Base-by-base conservation (phyloP, 2,888 invertebrate species). In the Sthenelais limicola region DNA sequence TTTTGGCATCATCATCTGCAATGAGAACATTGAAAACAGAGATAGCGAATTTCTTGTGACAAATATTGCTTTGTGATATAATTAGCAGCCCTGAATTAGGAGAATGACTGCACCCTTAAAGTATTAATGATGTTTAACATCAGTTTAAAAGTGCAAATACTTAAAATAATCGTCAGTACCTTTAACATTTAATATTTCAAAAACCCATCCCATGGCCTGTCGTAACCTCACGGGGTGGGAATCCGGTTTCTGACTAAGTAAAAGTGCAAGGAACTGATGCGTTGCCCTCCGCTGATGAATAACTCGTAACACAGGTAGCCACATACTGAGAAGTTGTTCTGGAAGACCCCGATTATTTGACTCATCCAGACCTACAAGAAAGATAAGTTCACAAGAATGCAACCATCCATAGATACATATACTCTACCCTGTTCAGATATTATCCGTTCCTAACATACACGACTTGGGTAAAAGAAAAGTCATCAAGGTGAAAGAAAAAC, bases 181-280 rank as follows among this genome's bases (percentile, higher is more conserved):
- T n/a, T n/a, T n/a, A n/a, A n/a, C 26, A 7, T n/a, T 24, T 26
- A 62, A 24, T 1, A 62, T 38, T 24, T 62, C 62, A 2, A n/a
- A 5, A 24, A 62, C 62, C 62, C 62, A 62, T 0, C 62, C 62
- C n/a, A 24, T 24, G 9, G 62, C 62, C 62, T 62, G 62, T 4
- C 62, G 35, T 24, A 62, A 26, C 1, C 38, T 24, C 24, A 62
- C 9, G n/a, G 24, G 26, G 15, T 21, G 38, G 7, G 38, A n/a
- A 2, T 12, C 56, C 32, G 56, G 24, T 12, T 62, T 43, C 35
- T 62, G 35, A 1, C 26, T 12, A 9, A 62, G 24, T 5, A 62
- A 28, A 21, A n/a, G 62, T 7, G 62, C 24, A 3, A 62, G 62
- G 38, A 62, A 43, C 9, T n/a, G 62, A 2, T 21, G 62, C 35